phyloP scores from a whole-genome alignment of 2,113 vertebrate genomes.

The Neopipo cinnamomea region DNA sequence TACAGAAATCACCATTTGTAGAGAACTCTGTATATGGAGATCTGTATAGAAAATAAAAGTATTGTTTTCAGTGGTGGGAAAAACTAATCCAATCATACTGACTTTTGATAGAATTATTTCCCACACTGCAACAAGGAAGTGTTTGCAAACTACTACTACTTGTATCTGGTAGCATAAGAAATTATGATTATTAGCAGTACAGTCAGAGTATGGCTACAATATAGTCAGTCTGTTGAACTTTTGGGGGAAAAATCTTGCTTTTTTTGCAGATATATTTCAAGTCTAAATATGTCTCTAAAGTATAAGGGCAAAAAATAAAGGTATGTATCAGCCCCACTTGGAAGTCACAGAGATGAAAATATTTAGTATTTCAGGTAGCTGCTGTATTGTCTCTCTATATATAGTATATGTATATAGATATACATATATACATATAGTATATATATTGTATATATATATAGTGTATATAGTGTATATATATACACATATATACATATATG shows the following conservation, averaged over 20 bases:
- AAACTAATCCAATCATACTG: background rate
- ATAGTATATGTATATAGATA: too few species aligned
- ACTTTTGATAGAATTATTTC: background rate
- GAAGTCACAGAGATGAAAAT: background rate
- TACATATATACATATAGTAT: too few species aligned
- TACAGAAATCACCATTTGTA: background rate
- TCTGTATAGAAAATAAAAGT: background rate
- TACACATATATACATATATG: too few species aligned
- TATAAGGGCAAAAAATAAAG: background rate
- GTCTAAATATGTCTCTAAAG: background rate
- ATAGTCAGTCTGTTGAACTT: background rate
- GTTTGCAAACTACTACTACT: background rate
- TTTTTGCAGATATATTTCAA: background rate
- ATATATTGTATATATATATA: too few species aligned
- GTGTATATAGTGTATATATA: too few species aligned
- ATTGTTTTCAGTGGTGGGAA: background rate
- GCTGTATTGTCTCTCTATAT: too few species aligned
- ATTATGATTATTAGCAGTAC: background rate
- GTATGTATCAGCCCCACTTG: background rate
- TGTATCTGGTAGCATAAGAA: background rate
- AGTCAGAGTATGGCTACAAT: background rate
- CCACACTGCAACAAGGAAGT: background rate
- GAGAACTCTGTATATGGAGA: background rate
- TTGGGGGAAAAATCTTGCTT: background rate
- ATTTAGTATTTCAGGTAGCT: background rate